Conservation (phyloP, 2,797 vertebrate genomes). For the Diplodus puntazzo region DNA sequence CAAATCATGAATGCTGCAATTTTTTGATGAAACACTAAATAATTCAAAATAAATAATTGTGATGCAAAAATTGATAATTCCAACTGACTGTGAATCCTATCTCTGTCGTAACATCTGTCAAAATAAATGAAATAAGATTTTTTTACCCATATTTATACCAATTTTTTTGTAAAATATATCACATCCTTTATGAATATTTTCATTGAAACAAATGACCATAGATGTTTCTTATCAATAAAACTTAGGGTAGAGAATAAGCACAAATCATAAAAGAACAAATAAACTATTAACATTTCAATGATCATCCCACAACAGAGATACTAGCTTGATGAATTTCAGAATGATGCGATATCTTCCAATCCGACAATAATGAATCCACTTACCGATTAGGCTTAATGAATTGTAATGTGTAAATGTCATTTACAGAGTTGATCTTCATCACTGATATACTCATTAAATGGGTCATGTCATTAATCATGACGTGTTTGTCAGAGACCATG, state of each 20-base stretch:
- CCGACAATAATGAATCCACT: conserved; percentile 74
- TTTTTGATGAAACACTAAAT: too few species aligned
- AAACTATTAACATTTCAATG: conserved; percentile 77
- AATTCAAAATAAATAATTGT: too few species aligned
- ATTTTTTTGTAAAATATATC: conserved; percentile 14
- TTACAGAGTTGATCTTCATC: conserved; percentile 53
- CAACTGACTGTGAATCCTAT: too few species aligned
- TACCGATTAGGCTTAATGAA: conserved; percentile 64
- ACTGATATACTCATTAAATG: conserved; percentile 51
- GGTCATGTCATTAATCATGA: conserved; percentile 49
- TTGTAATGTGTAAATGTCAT: conserved; percentile 57
- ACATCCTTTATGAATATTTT: conserved; percentile 5
- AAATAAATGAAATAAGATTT: too few species aligned
- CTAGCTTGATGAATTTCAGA: conserved; percentile 82
- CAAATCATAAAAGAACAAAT: conserved; percentile 56
- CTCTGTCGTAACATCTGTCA: too few species aligned
- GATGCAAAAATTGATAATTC: too few species aligned
- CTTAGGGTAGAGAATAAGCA: conserved; percentile 24
- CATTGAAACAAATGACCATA: not conserved
- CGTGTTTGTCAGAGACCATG: conserved; percentile 14
- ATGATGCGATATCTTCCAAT: conserved; percentile 71
- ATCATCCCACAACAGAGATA: conserved; percentile 67
- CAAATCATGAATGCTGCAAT: too few species aligned
- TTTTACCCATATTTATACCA: too few species aligned
- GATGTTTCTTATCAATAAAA: conserved; percentile 44